phyloP scores from a whole-genome alignment of 2,888 invertebrate genomes.

The Beris chalybata region DNA sequence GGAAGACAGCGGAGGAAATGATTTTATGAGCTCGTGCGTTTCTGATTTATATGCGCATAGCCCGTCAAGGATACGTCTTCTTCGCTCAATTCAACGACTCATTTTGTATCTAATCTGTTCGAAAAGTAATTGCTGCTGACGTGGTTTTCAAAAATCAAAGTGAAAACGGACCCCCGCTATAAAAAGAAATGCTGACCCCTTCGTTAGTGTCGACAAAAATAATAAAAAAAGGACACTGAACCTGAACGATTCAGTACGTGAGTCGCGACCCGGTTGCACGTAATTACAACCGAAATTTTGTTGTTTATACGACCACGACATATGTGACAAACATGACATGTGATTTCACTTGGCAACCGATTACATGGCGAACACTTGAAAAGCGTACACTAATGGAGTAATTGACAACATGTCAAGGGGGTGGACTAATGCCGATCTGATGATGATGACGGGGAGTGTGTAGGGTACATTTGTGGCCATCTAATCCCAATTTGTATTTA shows the following conservation, averaged over 20 bases:
- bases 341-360: slow-evolving; percentile 10
- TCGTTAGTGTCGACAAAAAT: too few relatives aligned
- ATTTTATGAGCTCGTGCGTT: slow-evolving; percentile 34
- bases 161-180: too few relatives aligned
- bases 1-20: slow-evolving; percentile 23
- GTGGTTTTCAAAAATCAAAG: too few relatives aligned
- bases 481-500: slow-evolving; percentile 31
- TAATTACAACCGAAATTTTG: slow-evolving; percentile 3
- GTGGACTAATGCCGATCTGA: slow-evolving; percentile 26
- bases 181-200: too few relatives aligned
- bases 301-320: slow-evolving; percentile 6
- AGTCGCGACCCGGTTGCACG: too few relatives aligned
- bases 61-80: too few relatives aligned
- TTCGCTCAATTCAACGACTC: too few relatives aligned
- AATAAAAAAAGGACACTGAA: too few relatives aligned
- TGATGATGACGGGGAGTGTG: background rate
- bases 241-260: too few relatives aligned
- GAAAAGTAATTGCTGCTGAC: too few relatives aligned
- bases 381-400: slow-evolving; percentile 21
- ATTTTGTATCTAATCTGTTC: too few relatives aligned
- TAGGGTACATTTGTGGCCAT: slow-evolving; percentile 20
- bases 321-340: slow-evolving; percentile 15
- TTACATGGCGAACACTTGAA: background rate
- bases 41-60: background rate
- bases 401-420: slow-evolving; percentile 30